These are phyloP conservation scores for Montipora capricornis DNA, from an alignment of 64 coral and sea anemone genomes.

Conservation along the genomic window DNA sequence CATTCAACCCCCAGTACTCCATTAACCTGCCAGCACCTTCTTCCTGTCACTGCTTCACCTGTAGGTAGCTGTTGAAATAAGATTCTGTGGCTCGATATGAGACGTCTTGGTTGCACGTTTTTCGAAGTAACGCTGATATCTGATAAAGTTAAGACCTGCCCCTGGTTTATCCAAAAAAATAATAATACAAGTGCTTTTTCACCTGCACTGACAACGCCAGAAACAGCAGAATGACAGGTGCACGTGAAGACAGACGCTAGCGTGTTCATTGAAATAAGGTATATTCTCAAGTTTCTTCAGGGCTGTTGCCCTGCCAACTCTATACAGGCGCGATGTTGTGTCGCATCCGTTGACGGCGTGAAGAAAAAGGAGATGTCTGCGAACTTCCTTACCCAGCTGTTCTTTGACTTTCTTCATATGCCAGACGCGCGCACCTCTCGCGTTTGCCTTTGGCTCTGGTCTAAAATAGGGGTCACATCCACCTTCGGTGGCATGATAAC, in stretches of 20 bases:
- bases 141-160: slow-evolving; percentile 30
- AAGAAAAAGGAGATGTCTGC: slow-evolving; percentile 1
- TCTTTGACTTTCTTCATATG: too few relatives aligned
- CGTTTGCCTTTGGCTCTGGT: too few relatives aligned
- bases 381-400: too few relatives aligned
- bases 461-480: too few relatives aligned
- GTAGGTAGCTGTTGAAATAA: slow-evolving; percentile 8
- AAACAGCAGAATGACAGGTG: slow-evolving; percentile 7
- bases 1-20: slow-evolving; percentile 43
- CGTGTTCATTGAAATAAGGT: slow-evolving; percentile 34
- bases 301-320: too few relatives aligned
- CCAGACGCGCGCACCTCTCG: too few relatives aligned
- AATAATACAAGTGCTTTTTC: slow-evolving; percentile 54
- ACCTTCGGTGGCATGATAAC: too few relatives aligned
- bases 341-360: slow-evolving; percentile 50
- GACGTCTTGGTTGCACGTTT: slow-evolving; percentile 32
- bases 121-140: slow-evolving; percentile 51
- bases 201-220: slow-evolving; percentile 28
- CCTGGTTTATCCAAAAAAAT: slow-evolving; percentile 9
- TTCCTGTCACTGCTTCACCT: slow-evolving; percentile 43
- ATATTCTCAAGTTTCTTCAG: slow-evolving; percentile 6
- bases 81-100: slow-evolving; percentile 20
- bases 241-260: background rate
- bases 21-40: slow-evolving; percentile 18
- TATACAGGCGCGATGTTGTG: slow-evolving; percentile 28